Base-by-base conservation (phyloP, 2,797 vertebrate species). In the Pyrocephalus nanus region DNA sequence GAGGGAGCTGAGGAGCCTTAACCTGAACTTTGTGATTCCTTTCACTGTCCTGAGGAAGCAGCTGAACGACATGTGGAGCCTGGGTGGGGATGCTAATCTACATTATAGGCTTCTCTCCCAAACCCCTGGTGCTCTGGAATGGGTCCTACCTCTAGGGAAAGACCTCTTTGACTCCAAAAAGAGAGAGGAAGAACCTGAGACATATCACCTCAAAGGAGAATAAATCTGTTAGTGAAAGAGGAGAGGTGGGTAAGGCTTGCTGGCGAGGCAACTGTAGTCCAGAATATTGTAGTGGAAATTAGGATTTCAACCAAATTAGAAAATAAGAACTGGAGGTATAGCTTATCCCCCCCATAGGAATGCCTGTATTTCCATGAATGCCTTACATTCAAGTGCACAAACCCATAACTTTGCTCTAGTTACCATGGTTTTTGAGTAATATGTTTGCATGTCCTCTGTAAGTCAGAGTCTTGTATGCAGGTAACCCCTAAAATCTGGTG, bases 81-180 rank as follows among this genome's bases (percentile, higher is more conserved):
- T 50, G 38, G 21, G 22, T 15, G 47, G 58, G 50, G 38, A 86
- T 72, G 66, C 69, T 54, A 30, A 40, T 76, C 88, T 88, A 58
- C 43, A 45, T 3, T 9, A 9, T 2, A 12, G 34, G 62, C 25
- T 84, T 6, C 54, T 88, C 43, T 83, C 38, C 43, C 42, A 85
- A 8, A 50, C 3, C 38, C 3, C 3, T 0, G 0, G 4, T 22
- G 53, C 34, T 45, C 50, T 72, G 47, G 72, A 81, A 72, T 1
- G 69, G 8, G 29, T 29, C 27, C 40, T 86, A 54, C 9, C 20
- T 30, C 7, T 8, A 19, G 30, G 51, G 30, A 62, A 62, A 25
- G 43, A 43, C 8, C 27, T 54, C 10, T 22, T 17, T 42, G 50
- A 12, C 42, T 89, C 45, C 4, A 53, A 54, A 45, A 14, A 34